phyloP scores from a whole-genome alignment of 2,797 vertebrate species.

The Lagocephalus sceleratus region DNA sequence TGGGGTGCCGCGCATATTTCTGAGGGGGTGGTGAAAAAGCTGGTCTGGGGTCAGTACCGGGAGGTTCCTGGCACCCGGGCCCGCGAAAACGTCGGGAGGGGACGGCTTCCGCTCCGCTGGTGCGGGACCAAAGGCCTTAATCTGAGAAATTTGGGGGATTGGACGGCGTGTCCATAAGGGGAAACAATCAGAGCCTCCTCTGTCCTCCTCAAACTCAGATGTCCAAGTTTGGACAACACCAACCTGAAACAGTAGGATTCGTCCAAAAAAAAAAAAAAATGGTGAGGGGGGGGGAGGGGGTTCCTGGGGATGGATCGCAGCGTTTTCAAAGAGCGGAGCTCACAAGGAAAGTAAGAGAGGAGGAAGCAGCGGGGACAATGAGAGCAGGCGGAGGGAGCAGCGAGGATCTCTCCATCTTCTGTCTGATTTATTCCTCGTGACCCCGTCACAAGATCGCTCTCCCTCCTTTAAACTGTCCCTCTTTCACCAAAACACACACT shows the following conservation, averaged over 20 bases:
- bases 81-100: constrained; percentile 7
- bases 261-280: neutral
- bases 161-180: constrained; percentile 22
- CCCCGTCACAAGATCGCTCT: constrained; percentile 72
- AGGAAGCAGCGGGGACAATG: constrained; percentile 9
- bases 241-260: constrained; percentile 1
- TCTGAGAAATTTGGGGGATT: constrained; percentile 21
- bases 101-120: constrained; percentile 6
- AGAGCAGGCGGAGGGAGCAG: neutral
- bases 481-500: constrained; percentile 66
- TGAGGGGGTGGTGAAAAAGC: neutral
- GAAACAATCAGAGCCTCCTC: constrained; percentile 21
- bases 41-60: constrained; percentile 36
- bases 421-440: constrained; percentile 77
- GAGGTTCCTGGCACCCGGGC: constrained; percentile 21
- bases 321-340: constrained; percentile 6
- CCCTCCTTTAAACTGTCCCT: constrained; percentile 54
- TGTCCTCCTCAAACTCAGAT: constrained; percentile 24
- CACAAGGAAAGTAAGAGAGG: constrained; percentile 11
- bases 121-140: constrained; percentile 25
- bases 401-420: constrained; percentile 53
- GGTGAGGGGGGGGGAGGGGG: constrained; percentile 1
- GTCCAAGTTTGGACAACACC: constrained; percentile 40
- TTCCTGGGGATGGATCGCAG: constrained; percentile 10
- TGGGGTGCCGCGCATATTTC: constrained; percentile 22